Evolutionary conservation across 2,888 invertebrate species (phyloP).

Genomic region (Tryphoninae sp.): DNA sequence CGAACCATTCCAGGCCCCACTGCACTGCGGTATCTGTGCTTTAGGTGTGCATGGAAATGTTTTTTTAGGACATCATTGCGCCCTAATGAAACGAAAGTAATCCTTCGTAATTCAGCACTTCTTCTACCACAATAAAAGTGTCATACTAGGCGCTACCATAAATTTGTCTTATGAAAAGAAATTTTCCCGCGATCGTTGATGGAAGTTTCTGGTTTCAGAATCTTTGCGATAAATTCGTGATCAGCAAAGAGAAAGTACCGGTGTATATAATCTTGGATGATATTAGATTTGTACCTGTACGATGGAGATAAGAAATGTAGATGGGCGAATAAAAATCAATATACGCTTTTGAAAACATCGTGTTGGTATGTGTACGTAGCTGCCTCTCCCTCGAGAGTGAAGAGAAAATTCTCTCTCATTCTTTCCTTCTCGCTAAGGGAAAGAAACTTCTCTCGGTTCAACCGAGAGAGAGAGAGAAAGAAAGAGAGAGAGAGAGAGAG

Average conservation of each 20-base stretch:
- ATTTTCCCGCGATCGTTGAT: background rate
- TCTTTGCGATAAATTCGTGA: background rate
- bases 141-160: background rate
- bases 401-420: conserved; percentile 27
- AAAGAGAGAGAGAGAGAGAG: background rate
- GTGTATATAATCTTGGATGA: background rate
- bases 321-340: conserved; percentile 69
- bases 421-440: conserved; percentile 41
- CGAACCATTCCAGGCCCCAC: conserved; percentile 17
- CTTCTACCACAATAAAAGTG: background rate
- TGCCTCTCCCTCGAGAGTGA: conserved; percentile 48
- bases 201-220: background rate
- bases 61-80: conserved; percentile 30
- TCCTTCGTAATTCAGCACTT: conserved; percentile 66
- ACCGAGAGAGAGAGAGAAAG: conserved; percentile 11
- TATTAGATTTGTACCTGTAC: background rate
- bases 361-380: conserved; percentile 42
- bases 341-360: conserved; percentile 56
- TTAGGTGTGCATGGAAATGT: background rate
- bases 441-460: conserved; percentile 32
- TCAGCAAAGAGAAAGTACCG: background rate
- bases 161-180: background rate
- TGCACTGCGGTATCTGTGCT: background rate
- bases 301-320: conserved; percentile 38
- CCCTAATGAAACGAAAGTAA: conserved; percentile 75